A percentile compares a stretch with the other conserved stretches of the same genome.
Evolutionary conservation across 2,888 invertebrate species (phyloP).

Genomic region (Meta bourneti): DNA sequence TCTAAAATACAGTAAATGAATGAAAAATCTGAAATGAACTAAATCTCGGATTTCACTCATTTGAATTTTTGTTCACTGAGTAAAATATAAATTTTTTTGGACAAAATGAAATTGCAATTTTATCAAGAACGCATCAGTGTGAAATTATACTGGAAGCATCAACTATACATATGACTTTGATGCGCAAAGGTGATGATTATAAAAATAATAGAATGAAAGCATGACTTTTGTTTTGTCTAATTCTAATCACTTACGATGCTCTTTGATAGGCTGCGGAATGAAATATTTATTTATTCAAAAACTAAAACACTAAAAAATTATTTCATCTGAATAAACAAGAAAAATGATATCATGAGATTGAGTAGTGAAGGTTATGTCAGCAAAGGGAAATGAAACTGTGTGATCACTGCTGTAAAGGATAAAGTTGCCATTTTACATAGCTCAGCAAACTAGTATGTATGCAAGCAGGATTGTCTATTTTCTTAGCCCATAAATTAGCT

Average conservation of each 20-base stretch:
- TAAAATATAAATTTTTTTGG: too few species aligned
- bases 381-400: background rate
- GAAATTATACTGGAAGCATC: too few species aligned
- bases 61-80: too few species aligned
- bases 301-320: background rate
- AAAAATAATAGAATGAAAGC: background rate
- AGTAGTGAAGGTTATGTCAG: background rate
- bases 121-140: too few species aligned
- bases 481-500: background rate
- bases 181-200: too few species aligned
- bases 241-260: background rate
- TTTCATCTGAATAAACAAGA: background rate
- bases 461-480: background rate
- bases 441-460: background rate
- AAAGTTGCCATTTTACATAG: background rate
- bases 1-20: too few species aligned
- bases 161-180: too few species aligned
- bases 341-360: background rate
- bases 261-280: background rate
- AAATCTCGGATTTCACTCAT: too few species aligned
- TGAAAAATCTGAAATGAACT: too few species aligned
- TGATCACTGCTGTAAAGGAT: background rate
- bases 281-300: background rate
- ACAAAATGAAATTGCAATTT: too few species aligned
- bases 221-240: background rate